Evolutionary conservation across 2,797 vertebrate species (phyloP).

Genomic region (Parauchenoglanis punctatus): DNA sequence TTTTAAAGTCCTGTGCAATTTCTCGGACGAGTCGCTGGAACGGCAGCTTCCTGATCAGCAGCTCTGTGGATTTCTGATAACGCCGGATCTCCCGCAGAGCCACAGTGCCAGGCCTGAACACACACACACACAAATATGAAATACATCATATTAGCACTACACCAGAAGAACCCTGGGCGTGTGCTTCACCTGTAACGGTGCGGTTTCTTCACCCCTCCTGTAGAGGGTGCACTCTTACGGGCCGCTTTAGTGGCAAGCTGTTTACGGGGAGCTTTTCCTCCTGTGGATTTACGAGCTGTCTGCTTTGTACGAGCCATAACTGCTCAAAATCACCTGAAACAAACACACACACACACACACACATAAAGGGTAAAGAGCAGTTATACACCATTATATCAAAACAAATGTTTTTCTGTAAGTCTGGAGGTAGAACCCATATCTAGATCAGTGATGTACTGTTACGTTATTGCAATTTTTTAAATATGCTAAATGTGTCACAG

Average conservation of each 20-base stretch:
- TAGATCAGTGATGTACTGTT: neutral
- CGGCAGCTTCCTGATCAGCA: slow-evolving; percentile 84
- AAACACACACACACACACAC: neutral
- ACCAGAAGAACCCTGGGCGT: neutral
- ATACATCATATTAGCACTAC: neutral
- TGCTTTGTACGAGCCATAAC: slow-evolving; percentile 87
- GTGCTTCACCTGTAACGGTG: slow-evolving; percentile 82
- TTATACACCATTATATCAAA: neutral
- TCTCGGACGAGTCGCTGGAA: slow-evolving; percentile 61
- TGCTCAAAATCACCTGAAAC: slow-evolving; percentile 63
- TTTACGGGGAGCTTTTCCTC: slow-evolving; percentile 86
- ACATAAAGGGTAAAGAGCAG: no score
- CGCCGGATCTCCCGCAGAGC: slow-evolving; percentile 87
- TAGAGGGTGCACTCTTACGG: slow-evolving; percentile 86
- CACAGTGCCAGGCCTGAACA: slow-evolving; percentile 82
- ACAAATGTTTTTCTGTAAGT: neutral
- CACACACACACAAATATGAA: slow-evolving; percentile 1
- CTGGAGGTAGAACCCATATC: neutral
- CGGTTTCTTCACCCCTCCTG: slow-evolving; percentile 88
- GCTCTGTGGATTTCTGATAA: slow-evolving; percentile 89
- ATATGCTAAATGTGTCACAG: neutral
- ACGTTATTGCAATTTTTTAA: neutral
- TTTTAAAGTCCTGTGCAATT: slow-evolving; percentile 63
- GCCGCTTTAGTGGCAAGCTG: slow-evolving; percentile 87
- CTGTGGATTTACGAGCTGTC: slow-evolving; percentile 85